Evolutionary conservation across 1,140 invertebrate genomes (phyloP), one percentile per base, ranked within the genome.

Genomic region (Drosophila repleta): DNA sequence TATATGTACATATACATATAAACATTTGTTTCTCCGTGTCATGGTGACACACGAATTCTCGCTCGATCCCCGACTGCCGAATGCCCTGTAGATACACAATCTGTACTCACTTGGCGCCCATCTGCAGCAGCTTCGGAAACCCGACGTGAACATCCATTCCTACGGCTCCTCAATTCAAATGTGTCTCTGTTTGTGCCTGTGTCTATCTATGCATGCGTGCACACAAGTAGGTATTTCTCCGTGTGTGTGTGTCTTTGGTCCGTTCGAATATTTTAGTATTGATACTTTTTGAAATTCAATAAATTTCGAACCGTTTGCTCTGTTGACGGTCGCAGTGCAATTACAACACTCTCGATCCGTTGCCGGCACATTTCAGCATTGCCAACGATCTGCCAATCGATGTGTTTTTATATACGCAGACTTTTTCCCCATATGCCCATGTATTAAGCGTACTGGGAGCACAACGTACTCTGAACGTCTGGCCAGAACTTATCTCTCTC

Each of bases 81-180:
- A n/a, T 11, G 11, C 11, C 3, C n/a, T 35, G 3, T 32, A 24
- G 1, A 29, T 18, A 2, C 4, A 10, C 6, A 4, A 4, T 4
- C 3, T 45, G 6, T 68, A 87, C 82, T 85, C 37, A 85, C 82
- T 82, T 78, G 39, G 43, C 64, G 1, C 70, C 70, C 64, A 85
- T 70, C 41, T 79, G 80, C 1, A 85, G 20, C 26, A 85, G 17
- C 18, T 64, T 75, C 0, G 64, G 52, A 63, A 84, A 69, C n/a
- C 72, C 77, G 13, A 85, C 57, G 37, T 87, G 77, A 4, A 85
- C 57, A 4, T 85, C 82, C 82, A 85, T 83, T 60, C 18, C 3
- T 18, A 41, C 20, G 20, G 32, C 15, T 53, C 13, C 13, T 48
- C 10, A 2, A 26, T 17, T 4, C 13, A 2, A 32, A 41, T 8